These are phyloP conservation scores for Semicossyphus pulcher DNA, from an alignment of 2,113 vertebrate genomes.

Conservation along the genomic window DNA sequence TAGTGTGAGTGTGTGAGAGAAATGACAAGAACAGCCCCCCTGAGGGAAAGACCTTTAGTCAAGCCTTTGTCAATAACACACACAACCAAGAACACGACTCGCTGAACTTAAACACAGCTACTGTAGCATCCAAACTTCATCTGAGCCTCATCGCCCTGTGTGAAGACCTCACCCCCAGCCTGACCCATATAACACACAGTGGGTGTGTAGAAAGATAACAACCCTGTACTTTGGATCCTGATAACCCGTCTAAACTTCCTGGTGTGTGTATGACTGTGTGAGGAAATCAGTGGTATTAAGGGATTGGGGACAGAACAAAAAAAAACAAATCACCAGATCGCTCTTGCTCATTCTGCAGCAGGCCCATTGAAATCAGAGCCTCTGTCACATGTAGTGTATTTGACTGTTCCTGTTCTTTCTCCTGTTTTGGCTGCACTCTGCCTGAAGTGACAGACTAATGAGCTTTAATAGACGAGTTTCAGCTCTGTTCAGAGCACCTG, in stretches of 20 bases:
- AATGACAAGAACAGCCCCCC: slow-evolving; percentile 45
- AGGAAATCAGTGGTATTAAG: slow-evolving; percentile 60
- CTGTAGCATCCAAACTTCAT: slow-evolving; percentile 10
- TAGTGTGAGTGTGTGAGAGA: background rate
- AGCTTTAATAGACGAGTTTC: slow-evolving; percentile 32
- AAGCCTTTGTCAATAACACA: slow-evolving; percentile 37
- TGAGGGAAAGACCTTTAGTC: slow-evolving; percentile 43
- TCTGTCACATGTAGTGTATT: slow-evolving; percentile 6
- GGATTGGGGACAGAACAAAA: slow-evolving; percentile 41
- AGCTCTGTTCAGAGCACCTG: slow-evolving; percentile 39
- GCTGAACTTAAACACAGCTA: slow-evolving; percentile 12
- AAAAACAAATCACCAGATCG: slow-evolving; percentile 15
- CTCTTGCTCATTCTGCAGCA: slow-evolving; percentile 41
- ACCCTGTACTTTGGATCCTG: slow-evolving; percentile 73
- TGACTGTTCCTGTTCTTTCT: slow-evolving; percentile 2
- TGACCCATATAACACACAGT: slow-evolving; percentile 42
- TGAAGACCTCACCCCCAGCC: slow-evolving; percentile 23
- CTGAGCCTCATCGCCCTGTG: background rate
- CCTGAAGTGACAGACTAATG: slow-evolving; percentile 51
- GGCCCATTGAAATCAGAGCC: slow-evolving; percentile 36
- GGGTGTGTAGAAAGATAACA: slow-evolving; percentile 57
- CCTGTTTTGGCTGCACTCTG: slow-evolving; percentile 17
- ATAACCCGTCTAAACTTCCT: slow-evolving; percentile 68
- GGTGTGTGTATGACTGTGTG: slow-evolving; percentile 59
- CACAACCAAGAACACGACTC: background rate